Evolutionary conservation across 2,113 vertebrate genomes (phyloP).

Genomic region (Miniopterus natalensis): DNA sequence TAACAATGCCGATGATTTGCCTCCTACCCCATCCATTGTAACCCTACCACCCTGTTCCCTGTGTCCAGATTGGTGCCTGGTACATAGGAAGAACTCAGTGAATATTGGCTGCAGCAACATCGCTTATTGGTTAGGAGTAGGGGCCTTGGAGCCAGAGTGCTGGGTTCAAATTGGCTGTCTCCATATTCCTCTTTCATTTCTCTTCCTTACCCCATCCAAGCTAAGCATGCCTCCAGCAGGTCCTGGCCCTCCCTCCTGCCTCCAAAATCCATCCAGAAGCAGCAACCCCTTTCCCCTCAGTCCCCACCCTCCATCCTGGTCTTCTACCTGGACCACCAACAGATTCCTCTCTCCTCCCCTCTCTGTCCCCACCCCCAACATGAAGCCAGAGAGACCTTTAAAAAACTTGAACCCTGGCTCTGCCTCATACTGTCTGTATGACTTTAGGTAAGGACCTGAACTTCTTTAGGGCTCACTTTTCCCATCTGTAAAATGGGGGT

Average conservation of each 20-base stretch:
- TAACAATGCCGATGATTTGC: fast-evolving
- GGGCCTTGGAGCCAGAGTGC: neutral
- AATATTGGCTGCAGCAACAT: neutral
- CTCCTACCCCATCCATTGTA: neutral
- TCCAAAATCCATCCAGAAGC: neutral
- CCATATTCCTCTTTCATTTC: neutral
- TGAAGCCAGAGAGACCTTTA: neutral
- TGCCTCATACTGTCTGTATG: neutral
- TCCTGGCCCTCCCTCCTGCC: neutral
- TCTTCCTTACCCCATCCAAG: neutral
- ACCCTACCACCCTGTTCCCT: neutral
- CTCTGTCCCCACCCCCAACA: no score
- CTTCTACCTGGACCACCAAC: neutral
- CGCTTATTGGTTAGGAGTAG: neutral
- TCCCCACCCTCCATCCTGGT: no score
- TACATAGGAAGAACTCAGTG: neutral
- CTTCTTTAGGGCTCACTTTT: neutral
- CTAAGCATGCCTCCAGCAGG: neutral
- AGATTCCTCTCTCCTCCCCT: neutral
- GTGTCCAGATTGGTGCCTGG: neutral
- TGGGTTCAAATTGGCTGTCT: neutral
- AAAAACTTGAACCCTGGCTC: neutral
- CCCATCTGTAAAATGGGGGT: neutral
- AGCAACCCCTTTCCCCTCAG: fast-evolving
- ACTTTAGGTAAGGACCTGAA: neutral